phyloP scores from a whole-genome alignment of 2,888 invertebrate species.

The Lottia scabra region DNA sequence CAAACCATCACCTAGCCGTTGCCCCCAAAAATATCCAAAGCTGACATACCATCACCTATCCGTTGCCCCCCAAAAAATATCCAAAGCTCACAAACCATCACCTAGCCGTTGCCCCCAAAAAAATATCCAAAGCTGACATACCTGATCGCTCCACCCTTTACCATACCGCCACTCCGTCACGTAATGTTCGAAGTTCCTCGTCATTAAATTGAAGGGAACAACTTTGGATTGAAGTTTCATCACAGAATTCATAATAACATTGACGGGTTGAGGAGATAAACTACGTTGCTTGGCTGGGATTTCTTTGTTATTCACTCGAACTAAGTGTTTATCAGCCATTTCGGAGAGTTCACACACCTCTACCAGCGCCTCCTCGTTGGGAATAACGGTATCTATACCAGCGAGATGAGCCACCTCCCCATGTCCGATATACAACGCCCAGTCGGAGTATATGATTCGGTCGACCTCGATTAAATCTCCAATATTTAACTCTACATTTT shows the following conservation, averaged over 20 bases:
- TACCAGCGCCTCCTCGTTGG: conserved; percentile 39
- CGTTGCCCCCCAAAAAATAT: too few species aligned
- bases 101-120: too few species aligned
- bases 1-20: too few species aligned
- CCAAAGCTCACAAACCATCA: too few species aligned
- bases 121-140: conserved; percentile 13
- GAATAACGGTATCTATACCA: conserved; percentile 39
- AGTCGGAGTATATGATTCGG: conserved; percentile 53
- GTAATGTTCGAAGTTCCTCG: conserved; percentile 58
- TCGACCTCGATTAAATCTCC: conserved; percentile 61
- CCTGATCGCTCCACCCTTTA: conserved; percentile 61
- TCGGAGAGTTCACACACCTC: conserved; percentile 35
- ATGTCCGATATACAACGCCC: conserved; percentile 57
- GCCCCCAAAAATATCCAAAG: too few species aligned
- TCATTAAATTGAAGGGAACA: conserved; percentile 53
- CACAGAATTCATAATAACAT: conserved; percentile 43
- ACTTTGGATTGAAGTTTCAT: conserved; percentile 38
- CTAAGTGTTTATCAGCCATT: conserved; percentile 45
- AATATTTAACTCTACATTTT: conserved; percentile 4
- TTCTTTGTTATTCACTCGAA: conserved; percentile 60
- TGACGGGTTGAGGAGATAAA: conserved; percentile 38
- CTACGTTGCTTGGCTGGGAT: conserved; percentile 51
- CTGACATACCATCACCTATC: conserved; percentile 44
- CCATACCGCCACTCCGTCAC: conserved; percentile 61
- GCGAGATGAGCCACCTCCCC: conserved; percentile 51